Percentiles rank a stretch among this genome's conserved stretches.
phyloP scores from a whole-genome alignment of 2,888 invertebrate species.

The Chloroclysta siterata region DNA sequence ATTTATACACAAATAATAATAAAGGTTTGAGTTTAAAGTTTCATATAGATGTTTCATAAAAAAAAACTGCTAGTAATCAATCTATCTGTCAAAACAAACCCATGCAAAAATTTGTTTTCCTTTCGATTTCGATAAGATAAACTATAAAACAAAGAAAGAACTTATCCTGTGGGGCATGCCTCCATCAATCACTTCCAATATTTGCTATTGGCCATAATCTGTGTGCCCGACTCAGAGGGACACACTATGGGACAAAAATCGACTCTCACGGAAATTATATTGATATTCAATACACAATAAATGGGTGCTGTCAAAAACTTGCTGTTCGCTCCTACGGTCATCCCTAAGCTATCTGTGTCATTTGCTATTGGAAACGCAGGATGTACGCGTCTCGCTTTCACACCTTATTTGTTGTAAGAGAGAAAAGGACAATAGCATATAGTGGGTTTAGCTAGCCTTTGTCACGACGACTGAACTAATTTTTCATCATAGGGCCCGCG shows the following conservation, averaged over 20 bases:
- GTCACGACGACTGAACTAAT: conserved; percentile 84
- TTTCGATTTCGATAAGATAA: conserved; percentile 33
- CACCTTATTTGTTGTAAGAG: conserved; percentile 51
- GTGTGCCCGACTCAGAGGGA: conserved; percentile 79
- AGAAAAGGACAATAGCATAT: conserved; percentile 71
- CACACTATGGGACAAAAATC: conserved; percentile 80
- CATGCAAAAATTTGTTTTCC: conserved; percentile 24
- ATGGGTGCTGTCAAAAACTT: conserved; percentile 85
- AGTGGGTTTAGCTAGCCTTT: conserved; percentile 82
- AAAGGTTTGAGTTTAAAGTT: no score
- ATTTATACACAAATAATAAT: no score
- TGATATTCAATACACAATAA: conserved; percentile 86
- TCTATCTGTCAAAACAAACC: not conserved
- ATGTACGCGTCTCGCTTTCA: conserved; percentile 58
- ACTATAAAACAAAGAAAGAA: conserved; percentile 54
- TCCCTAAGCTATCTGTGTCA: conserved; percentile 85
- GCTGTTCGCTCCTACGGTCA: conserved; percentile 85
- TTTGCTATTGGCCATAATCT: conserved; percentile 82
- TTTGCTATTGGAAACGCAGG: conserved; percentile 83
- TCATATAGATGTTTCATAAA: no score
- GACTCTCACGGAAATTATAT: conserved; percentile 84
- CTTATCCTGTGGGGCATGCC: conserved; percentile 62
- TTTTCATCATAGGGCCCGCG: conserved; percentile 85
- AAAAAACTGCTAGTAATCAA: not conserved
- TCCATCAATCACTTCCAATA: conserved; percentile 77